A percentile compares a stretch with the other conserved stretches of the same genome.
These are phyloP conservation scores for Coleophora deauratella DNA, from an alignment of 2,888 invertebrate species.

Conservation along the genomic window DNA sequence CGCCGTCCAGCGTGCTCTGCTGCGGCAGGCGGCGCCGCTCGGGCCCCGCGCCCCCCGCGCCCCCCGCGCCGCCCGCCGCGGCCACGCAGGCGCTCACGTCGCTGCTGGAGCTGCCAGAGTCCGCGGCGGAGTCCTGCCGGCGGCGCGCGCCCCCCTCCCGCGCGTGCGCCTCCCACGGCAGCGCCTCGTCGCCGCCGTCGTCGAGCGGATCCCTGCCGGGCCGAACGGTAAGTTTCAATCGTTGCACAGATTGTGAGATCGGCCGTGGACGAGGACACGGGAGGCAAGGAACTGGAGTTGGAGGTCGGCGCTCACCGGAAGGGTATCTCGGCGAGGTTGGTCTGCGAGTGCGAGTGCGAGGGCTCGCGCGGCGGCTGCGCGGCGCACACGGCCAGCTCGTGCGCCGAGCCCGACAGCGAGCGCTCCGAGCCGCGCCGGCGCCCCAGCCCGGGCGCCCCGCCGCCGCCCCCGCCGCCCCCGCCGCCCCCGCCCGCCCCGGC, in stretches of 20 bases:
- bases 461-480: constrained; percentile 49
- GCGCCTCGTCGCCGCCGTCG: constrained; percentile 50
- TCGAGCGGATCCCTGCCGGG: constrained; percentile 48
- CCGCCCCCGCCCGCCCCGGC: constrained; percentile 31
- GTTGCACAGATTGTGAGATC: no score
- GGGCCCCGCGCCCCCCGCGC: constrained; percentile 67
- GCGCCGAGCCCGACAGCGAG: constrained; percentile 87
- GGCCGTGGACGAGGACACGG: no score
- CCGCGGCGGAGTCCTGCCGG: constrained; percentile 79
- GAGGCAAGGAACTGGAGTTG: no score
- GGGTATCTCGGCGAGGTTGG: constrained; percentile 88
- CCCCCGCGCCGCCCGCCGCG: constrained; percentile 29
- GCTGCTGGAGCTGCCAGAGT: constrained; percentile 83
- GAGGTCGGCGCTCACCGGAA: constrained; percentile 75
- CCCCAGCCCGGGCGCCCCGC: constrained; percentile 49
- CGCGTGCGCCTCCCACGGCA: constrained; percentile 51
- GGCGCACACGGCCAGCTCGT: constrained; percentile 82
- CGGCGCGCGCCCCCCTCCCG: constrained; percentile 39
- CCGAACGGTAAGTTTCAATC: no score
- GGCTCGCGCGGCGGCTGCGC: constrained; percentile 77
- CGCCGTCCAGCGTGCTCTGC: constrained; percentile 80
- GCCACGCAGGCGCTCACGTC: constrained; percentile 78
- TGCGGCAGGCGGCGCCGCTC: constrained; percentile 77
- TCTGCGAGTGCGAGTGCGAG: constrained; percentile 93
- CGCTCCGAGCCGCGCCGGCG: constrained; percentile 88